phyloP scores from a whole-genome alignment of 2,113 vertebrate genomes.

The Typhlomys cinereus region DNA sequence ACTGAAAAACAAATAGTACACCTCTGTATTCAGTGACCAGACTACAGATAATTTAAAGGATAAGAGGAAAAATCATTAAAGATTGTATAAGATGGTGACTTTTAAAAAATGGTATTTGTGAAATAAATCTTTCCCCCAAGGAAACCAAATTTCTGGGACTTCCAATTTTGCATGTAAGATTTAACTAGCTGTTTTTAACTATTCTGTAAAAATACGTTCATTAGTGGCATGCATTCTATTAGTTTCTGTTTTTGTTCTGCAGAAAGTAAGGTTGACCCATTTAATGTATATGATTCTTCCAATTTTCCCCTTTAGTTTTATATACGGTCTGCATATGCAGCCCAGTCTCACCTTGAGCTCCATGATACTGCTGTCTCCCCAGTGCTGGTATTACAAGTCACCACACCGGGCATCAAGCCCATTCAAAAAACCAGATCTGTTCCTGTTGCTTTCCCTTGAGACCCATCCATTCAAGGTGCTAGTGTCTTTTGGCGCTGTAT shows the following conservation, averaged over 20 bases:
- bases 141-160: conserved; percentile 6
- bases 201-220: not conserved
- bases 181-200: not conserved
- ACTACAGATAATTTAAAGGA: conserved; percentile 50
- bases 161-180: not conserved
- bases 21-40: conserved; percentile 33
- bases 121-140: not conserved
- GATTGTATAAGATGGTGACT: conserved; percentile 2
- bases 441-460: conserved; percentile 42
- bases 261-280: conserved; percentile 19
- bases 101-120: conserved; percentile 30
- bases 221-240: conserved; percentile 1
- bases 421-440: conserved; percentile 3
- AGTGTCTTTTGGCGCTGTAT: conserved; percentile 17
- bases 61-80: not conserved
- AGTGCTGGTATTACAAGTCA: not conserved
- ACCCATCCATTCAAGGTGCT: conserved; percentile 18
- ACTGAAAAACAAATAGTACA: conserved; percentile 27
- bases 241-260: conserved; percentile 7
- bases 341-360: not conserved
- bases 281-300: not conserved
- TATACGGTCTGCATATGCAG: not conserved
- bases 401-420: not conserved
- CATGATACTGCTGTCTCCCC: not conserved
- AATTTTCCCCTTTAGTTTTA: not conserved